phyloP scores from a whole-genome alignment of 2,888 invertebrate genomes.

The Boloria selene region DNA sequence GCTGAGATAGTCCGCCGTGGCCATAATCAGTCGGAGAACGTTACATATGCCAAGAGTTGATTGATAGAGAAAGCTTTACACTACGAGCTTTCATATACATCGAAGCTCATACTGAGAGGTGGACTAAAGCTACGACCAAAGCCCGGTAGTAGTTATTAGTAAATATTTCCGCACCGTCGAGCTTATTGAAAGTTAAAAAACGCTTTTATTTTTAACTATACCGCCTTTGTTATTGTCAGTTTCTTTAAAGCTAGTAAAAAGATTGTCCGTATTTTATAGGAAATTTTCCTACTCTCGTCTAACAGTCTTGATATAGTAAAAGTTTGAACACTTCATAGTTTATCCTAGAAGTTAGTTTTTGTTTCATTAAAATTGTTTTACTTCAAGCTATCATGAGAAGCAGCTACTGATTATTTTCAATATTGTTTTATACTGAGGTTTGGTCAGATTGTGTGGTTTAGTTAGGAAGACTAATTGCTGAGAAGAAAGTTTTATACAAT shows the following conservation, averaged over 20 bases:
- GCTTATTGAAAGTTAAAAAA: background rate
- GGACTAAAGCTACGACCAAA: no score
- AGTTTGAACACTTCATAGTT: slow-evolving; percentile 21
- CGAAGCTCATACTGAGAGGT: no score
- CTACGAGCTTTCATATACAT: no score
- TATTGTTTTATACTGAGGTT: slow-evolving; percentile 5
- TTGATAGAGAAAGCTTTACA: no score
- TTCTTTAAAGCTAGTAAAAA: slow-evolving; percentile 8
- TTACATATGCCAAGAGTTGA: no score
- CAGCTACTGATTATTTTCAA: slow-evolving; percentile 7
- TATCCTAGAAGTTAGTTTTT: slow-evolving; percentile 25
- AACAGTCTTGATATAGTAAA: slow-evolving; percentile 21
- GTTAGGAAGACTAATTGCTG: no score
- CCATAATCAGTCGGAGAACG: no score
- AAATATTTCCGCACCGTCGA: background rate
- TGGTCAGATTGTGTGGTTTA: background rate
- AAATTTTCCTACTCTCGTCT: slow-evolving; percentile 9
- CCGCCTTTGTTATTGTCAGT: slow-evolving; percentile 14
- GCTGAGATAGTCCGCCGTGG: no score
- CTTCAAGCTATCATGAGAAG: slow-evolving; percentile 19
- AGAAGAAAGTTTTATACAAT: no score
- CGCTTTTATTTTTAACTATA: background rate
- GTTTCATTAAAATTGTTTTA: slow-evolving; percentile 32
- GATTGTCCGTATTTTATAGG: slow-evolving; percentile 14
- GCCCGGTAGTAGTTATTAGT: no score